These are phyloP conservation scores for Tetraneura akinire DNA, from an alignment of 1,140 invertebrate genomes.

Conservation along the genomic window DNA sequence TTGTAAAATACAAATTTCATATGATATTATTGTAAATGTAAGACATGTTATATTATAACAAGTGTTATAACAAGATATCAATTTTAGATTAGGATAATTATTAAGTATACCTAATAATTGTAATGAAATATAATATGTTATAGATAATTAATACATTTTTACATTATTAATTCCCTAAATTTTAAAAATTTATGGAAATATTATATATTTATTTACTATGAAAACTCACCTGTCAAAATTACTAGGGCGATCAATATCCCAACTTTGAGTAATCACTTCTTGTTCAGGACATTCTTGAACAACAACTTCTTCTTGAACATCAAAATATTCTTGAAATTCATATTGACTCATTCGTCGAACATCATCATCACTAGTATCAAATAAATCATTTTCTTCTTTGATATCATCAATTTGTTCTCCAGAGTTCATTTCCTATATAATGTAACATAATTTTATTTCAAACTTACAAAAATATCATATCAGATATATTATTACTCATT, in stretches of 20 bases:
- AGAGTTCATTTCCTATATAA: conserved; percentile 6
- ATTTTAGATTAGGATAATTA: too few species aligned
- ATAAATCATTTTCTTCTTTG: conserved; percentile 21
- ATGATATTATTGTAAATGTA: too few species aligned
- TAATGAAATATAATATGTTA: too few species aligned
- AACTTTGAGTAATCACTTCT: conserved; percentile 39
- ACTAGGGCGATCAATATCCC: conserved; percentile 43
- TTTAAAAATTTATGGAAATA: too few species aligned
- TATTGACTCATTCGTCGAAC: conserved; percentile 12
- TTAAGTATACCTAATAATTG: too few species aligned
- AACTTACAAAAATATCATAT: neutral
- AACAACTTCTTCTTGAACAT: conserved; percentile 57
- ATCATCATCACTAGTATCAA: conserved; percentile 43
- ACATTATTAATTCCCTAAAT: too few species aligned
- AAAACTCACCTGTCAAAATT: conserved; percentile 44
- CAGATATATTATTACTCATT: too few species aligned
- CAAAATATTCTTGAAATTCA: conserved; percentile 54
- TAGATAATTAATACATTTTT: too few species aligned
- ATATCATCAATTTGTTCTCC: neutral
- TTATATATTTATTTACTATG: too few species aligned
- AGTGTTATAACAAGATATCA: too few species aligned
- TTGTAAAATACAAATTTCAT: too few species aligned
- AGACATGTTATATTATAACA: too few species aligned
- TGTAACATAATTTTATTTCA: neutral
- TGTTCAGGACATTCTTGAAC: conserved; percentile 56